A percentile compares a stretch with the other conserved stretches of the same genome.
Conservation (phyloP, 2,797 vertebrate genomes). For the Thalassophryne amazonica region DNA sequence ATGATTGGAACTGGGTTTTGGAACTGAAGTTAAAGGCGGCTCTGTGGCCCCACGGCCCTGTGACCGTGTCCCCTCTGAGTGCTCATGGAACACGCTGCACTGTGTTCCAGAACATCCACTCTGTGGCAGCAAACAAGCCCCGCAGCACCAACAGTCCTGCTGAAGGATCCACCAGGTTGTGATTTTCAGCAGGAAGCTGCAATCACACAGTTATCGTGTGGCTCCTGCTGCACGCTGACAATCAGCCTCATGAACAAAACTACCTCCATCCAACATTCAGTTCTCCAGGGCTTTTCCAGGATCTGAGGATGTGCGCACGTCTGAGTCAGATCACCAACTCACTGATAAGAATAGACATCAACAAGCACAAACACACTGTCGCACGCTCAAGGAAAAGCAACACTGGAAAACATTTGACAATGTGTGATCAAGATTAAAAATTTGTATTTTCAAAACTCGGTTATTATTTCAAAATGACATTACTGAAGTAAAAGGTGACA, state of each 20-base stretch:
- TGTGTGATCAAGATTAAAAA: too few species aligned
- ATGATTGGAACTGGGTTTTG: too few species aligned
- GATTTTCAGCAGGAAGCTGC: too few species aligned
- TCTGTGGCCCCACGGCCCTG: too few species aligned
- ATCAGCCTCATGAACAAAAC: neutral
- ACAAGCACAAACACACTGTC: neutral
- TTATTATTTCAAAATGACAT: too few species aligned
- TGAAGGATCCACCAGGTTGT: neutral
- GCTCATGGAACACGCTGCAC: too few species aligned
- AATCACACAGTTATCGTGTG: neutral
- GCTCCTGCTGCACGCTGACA: neutral
- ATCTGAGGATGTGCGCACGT: neutral
- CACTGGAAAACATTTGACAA: too few species aligned
- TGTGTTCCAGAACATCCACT: too few species aligned
- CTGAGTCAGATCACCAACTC: conserved; percentile 11
- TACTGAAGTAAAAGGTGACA: too few species aligned
- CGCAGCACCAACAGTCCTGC: neutral
- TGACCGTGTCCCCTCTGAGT: too few species aligned
- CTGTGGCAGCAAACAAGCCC: neutral
- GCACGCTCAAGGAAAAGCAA: neutral
- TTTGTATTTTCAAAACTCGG: too few species aligned
- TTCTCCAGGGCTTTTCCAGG: neutral
- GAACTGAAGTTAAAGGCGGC: too few species aligned
- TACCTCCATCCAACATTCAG: neutral
- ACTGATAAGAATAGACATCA: neutral